These are phyloP conservation scores for Halichoerus grypus DNA, from an alignment of 2,113 vertebrate genomes.

Conservation along the genomic window DNA sequence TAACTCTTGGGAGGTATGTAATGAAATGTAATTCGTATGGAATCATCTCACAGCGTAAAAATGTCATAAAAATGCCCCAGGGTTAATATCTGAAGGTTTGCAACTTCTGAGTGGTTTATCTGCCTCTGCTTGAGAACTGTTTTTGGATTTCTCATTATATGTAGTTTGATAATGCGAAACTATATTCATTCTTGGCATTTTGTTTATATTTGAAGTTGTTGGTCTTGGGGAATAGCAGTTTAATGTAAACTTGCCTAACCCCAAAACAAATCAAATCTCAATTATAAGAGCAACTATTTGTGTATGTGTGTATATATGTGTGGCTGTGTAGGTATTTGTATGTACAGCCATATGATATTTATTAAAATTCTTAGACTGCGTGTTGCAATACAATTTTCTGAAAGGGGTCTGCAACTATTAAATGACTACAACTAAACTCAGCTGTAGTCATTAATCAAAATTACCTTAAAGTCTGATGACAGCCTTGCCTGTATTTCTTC, in stretches of 20 bases:
- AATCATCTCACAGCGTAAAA: conserved; percentile 51
- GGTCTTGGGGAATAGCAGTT: conserved; percentile 55
- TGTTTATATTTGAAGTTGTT: conserved; percentile 49
- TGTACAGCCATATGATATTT: conserved; percentile 76
- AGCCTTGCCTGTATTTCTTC: conserved; percentile 51
- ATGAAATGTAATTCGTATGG: conserved; percentile 23
- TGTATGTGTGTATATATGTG: conserved; percentile 70
- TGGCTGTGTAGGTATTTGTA: conserved; percentile 64
- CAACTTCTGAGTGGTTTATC: conserved; percentile 4
- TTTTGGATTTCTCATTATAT: conserved; percentile 47
- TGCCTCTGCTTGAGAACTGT: conserved; percentile 44
- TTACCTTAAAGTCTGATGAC: conserved; percentile 50
- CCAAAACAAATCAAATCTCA: conserved; percentile 56
- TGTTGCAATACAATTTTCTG: conserved; percentile 63
- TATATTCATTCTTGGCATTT: not conserved
- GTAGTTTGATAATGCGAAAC: conserved; percentile 3
- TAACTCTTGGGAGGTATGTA: conserved; percentile 28
- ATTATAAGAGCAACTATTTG: conserved; percentile 52
- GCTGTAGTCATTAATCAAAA: conserved; percentile 55
- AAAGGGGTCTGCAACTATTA: conserved; percentile 58
- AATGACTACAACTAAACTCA: conserved; percentile 43
- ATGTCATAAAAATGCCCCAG: not conserved
- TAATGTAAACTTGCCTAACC: conserved; percentile 62
- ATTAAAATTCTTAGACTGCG: conserved; percentile 76
- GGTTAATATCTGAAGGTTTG: not conserved